Conservation (phyloP, 2,797 vertebrate genomes). For the Clamator glandarius region DNA sequence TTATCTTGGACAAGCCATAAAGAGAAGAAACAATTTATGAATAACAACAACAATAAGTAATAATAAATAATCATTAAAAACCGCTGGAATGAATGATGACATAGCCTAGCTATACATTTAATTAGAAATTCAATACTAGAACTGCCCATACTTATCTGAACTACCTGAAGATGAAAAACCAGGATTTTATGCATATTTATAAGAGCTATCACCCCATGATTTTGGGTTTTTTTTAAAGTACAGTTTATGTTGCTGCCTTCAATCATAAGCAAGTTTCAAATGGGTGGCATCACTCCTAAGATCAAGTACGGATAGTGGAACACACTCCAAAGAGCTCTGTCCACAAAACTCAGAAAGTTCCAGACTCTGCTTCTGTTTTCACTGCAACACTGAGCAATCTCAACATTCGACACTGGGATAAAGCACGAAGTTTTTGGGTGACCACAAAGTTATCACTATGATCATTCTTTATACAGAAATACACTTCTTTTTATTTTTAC, state of each 20-base stretch:
- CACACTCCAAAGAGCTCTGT: background rate
- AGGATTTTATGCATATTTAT: background rate
- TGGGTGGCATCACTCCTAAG: background rate
- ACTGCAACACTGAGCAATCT: background rate
- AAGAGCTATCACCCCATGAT: background rate
- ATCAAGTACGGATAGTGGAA: background rate
- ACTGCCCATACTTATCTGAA: background rate
- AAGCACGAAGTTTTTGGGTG: background rate
- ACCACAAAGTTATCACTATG: background rate
- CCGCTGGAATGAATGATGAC: background rate
- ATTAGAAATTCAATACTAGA: background rate
- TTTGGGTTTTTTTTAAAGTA: background rate
- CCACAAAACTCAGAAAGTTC: background rate
- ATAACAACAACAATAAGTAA: too few species aligned
- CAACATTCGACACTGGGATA: background rate
- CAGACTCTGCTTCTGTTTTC: background rate
- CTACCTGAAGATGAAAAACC: background rate
- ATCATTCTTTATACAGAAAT: background rate
- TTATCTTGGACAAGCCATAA: background rate
- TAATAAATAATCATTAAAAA: background rate
- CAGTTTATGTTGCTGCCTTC: background rate
- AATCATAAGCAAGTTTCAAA: background rate
- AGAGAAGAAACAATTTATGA: background rate
- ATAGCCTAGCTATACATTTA: background rate
- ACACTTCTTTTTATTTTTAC: background rate